phyloP scores from a whole-genome alignment of 2,888 invertebrate species.

The Gisinianus flammeolus region DNA sequence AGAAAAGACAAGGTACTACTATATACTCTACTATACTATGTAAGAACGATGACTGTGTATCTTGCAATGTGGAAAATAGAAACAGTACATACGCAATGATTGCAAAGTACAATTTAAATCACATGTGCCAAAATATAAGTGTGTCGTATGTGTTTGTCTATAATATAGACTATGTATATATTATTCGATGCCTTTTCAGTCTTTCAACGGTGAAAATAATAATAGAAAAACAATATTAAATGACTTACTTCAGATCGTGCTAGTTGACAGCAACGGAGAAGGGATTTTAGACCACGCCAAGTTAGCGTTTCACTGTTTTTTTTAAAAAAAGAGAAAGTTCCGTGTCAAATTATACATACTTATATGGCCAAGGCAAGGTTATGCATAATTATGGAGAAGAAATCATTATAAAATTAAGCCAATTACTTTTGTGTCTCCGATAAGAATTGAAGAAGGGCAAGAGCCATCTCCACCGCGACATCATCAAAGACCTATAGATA shows the following conservation, averaged over 20 bases:
- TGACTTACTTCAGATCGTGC: slow-evolving; percentile 68
- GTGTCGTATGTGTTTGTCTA: background rate
- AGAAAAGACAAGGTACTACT: no score
- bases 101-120: no score
- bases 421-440: slow-evolving; percentile 68
- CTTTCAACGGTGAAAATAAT: background rate
- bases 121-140: no score
- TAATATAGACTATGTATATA: background rate
- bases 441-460: slow-evolving; percentile 89
- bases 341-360: slow-evolving; percentile 45
- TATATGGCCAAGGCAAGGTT: background rate
- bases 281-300: slow-evolving; percentile 78
- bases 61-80: no score
- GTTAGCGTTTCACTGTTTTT: slow-evolving; percentile 67
- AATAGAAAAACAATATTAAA: background rate
- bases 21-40: no score
- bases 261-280: slow-evolving; percentile 76
- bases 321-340: no score
- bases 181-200: background rate
- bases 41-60: no score
- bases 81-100: no score
- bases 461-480: slow-evolving; percentile 86
- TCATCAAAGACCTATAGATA: slow-evolving; percentile 84
- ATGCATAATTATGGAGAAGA: background rate
- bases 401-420: slow-evolving; percentile 65